Percentiles rank a stretch among this genome's conserved stretches.
phyloP scores from a whole-genome alignment of 2,797 vertebrate species.

The Nannoperca obscura region DNA sequence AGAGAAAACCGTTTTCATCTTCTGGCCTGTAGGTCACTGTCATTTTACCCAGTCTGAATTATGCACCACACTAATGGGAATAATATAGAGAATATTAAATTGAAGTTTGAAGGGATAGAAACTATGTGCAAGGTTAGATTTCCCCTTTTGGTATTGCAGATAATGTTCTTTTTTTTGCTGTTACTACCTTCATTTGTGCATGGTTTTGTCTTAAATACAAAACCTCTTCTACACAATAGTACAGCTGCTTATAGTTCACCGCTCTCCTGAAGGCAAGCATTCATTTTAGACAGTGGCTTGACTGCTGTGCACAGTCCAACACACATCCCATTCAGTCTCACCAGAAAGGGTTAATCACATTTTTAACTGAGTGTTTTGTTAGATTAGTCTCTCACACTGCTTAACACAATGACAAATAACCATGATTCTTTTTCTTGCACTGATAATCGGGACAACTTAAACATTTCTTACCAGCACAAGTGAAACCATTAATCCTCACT shows the following conservation, averaged over 20 bases:
- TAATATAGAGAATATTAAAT: slow-evolving; percentile 9
- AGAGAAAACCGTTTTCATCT: slow-evolving; percentile 15
- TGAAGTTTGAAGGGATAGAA: not conserved
- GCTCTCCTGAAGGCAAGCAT: slow-evolving; percentile 36
- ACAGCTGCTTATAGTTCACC: slow-evolving; percentile 25
- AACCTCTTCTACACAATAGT: not conserved
- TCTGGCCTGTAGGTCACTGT: slow-evolving; percentile 14
- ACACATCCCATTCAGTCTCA: slow-evolving; percentile 68
- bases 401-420: slow-evolving; percentile 99
- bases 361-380: slow-evolving; percentile 85
- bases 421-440: slow-evolving; percentile 98
- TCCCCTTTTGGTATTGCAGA: not conserved
- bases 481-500: slow-evolving; percentile 99
- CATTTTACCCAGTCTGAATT: slow-evolving; percentile 10
- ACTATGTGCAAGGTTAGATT: not conserved
- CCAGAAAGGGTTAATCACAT: slow-evolving; percentile 91
- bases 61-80: slow-evolving; percentile 19
- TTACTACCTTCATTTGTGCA: not conserved
- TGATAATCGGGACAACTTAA: slow-evolving; percentile 99
- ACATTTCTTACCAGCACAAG: slow-evolving; percentile 98
- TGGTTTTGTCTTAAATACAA: not conserved
- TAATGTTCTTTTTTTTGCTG: not conserved
- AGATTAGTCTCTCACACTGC: slow-evolving; percentile 93
- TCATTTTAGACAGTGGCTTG: slow-evolving; percentile 46
- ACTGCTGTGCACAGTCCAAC: slow-evolving; percentile 53